phyloP scores from a whole-genome alignment of 2,113 vertebrate genomes.

The Hypocryptadius cinnamomeus region DNA sequence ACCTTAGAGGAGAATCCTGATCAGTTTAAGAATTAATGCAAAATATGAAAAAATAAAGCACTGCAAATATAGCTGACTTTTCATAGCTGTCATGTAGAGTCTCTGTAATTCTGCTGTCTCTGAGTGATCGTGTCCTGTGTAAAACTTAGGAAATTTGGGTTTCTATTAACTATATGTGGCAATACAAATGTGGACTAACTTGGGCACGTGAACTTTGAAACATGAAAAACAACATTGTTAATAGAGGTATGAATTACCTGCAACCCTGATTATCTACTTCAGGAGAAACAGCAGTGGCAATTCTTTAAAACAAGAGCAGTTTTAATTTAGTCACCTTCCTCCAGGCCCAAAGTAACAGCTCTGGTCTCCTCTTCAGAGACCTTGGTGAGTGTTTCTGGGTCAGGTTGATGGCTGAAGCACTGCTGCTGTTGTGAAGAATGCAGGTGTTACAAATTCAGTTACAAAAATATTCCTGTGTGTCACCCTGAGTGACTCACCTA shows the following conservation, averaged over 20 bases:
- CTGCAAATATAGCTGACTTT: neutral
- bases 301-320: neutral
- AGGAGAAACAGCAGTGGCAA: neutral
- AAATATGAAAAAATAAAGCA: neutral
- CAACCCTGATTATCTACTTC: neutral
- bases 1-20: neutral
- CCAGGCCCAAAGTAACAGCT: neutral
- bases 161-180: neutral
- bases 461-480: neutral
- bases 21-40: neutral
- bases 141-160: neutral
- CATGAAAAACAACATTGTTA: neutral
- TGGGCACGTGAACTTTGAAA: neutral
- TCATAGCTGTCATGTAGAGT: neutral
- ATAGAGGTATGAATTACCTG: neutral
- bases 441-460: neutral
- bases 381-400: neutral
- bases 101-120: neutral
- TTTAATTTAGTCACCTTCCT: neutral
- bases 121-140: neutral
- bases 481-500: neutral
- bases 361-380: neutral
- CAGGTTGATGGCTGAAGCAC: neutral
- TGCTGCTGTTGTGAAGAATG: neutral
- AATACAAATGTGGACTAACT: neutral